Conservation (phyloP, 2,888 invertebrate genomes). For the Julus scandinavius region DNA sequence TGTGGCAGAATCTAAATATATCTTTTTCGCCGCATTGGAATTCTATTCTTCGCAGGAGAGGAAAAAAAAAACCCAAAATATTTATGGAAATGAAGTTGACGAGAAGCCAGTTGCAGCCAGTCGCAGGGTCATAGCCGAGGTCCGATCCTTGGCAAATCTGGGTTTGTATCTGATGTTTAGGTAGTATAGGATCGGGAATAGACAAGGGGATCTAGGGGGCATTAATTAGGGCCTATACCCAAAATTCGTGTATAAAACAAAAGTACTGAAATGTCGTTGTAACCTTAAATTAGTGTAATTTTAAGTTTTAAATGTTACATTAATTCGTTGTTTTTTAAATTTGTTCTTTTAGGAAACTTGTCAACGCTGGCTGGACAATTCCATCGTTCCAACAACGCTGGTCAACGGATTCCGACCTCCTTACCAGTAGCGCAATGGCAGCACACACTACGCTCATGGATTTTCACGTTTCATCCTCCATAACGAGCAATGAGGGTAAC, state of each 20-base stretch:
- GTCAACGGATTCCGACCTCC: slow-evolving; percentile 45
- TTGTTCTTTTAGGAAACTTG: neutral
- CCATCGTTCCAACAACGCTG: slow-evolving; percentile 22
- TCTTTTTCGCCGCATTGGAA: neutral
- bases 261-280: no score
- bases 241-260: no score
- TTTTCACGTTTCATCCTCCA: slow-evolving; percentile 61
- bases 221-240: no score
- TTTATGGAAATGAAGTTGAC: neutral
- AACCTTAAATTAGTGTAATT: no score
- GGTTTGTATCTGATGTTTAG: neutral
- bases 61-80: neutral
- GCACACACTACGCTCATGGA: slow-evolving; percentile 62
- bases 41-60: neutral
- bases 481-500: slow-evolving; percentile 59
- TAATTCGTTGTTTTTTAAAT: neutral
- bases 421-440: slow-evolving; percentile 58
- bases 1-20: neutral
- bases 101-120: neutral
- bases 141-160: neutral
- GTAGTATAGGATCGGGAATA: neutral
- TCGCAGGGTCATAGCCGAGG: neutral
- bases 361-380: slow-evolving; percentile 48
- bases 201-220: neutral
- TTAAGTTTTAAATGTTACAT: neutral